These are phyloP conservation scores for Spodoptera littoralis DNA, from an alignment of 2,888 invertebrate genomes.

Conservation along the genomic window DNA sequence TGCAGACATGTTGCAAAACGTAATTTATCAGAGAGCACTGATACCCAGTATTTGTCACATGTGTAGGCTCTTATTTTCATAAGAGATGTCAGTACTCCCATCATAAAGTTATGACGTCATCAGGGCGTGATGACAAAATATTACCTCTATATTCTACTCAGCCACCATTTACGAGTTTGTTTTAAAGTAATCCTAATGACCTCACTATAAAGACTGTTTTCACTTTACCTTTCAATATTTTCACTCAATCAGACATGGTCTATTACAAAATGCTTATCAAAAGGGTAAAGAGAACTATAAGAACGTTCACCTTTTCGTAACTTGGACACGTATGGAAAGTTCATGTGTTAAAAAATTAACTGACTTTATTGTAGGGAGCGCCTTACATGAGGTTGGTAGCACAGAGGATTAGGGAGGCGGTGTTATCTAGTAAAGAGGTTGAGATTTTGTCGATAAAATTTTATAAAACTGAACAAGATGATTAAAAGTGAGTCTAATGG, in stretches of 20 bases:
- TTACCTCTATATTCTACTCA: too few species aligned
- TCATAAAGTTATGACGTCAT: too few species aligned
- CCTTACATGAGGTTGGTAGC: conserved; percentile 39
- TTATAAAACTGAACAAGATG: neutral
- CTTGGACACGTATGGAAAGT: conserved; percentile 23
- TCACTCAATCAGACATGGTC: neutral
- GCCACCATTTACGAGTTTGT: too few species aligned
- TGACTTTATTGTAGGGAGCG: conserved; percentile 56
- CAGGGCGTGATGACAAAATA: too few species aligned
- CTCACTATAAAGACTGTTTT: too few species aligned
- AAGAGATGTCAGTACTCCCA: too few species aligned
- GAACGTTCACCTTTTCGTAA: neutral
- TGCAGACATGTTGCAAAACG: too few species aligned
- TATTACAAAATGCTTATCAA: neutral
- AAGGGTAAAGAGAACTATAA: neutral
- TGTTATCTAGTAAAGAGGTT: conserved; percentile 11
- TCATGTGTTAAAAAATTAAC: conserved; percentile 67
- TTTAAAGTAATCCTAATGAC: too few species aligned
- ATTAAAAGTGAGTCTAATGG: neutral
- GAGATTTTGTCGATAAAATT: conserved; percentile 18
- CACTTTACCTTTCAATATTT: neutral
- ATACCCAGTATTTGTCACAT: too few species aligned
- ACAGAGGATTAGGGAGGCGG: conserved; percentile 48
- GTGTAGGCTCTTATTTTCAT: too few species aligned
- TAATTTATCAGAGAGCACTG: too few species aligned